Evolutionary conservation across 92 coral and sea anemone species (phyloP), one percentile per base, ranked within the genome.

Genomic region (Isaurus tuberculatus): DNA sequence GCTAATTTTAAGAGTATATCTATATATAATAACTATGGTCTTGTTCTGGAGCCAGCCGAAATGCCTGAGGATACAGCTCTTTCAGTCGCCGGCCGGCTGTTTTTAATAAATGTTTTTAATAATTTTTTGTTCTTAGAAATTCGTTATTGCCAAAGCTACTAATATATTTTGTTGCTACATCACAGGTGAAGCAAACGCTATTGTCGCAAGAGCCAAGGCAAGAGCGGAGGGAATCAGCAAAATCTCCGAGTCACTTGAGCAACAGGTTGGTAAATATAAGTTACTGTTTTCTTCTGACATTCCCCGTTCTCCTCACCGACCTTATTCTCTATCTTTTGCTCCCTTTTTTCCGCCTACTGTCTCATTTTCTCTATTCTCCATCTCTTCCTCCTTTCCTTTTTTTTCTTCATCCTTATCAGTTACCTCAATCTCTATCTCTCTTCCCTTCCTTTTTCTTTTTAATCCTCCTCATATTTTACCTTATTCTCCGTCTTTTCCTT

Each of bases 161-260:
- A 9, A 22, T 11, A 11, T 19, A n/a, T 8, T 19, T 57, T 57
- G 5, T 43, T 79, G 73, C n/a, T 40, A 32, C 1, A 17, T 30
- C 8, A 43, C 29, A 95, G 98, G 98, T 73, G 98, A 95, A 86
- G 98, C 98, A 22, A 95, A 92, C 48, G 98, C 98, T 3, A 95
- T 95, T 36, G 84, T 95, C 28, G 98, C 98, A 10, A 95, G 86
- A 79, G 98, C 98, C 2, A 83, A 82, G 42, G 98, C 98, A 29
- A 91, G 98, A 60, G 98, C 98, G 11, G 93, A 93, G 67, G 98
- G 98, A 73, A 95, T 95, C 28, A 61, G 79, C 28, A 88, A 87
- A 83, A 97, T 95, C 5, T 88, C 98, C 11, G 89, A 90, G 25
- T 92, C 98, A 2, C 89, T 95, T 3, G 90, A 91, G n/a, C 86